Conservation (phyloP, 2,888 invertebrate genomes). For the Eilema caniola region DNA sequence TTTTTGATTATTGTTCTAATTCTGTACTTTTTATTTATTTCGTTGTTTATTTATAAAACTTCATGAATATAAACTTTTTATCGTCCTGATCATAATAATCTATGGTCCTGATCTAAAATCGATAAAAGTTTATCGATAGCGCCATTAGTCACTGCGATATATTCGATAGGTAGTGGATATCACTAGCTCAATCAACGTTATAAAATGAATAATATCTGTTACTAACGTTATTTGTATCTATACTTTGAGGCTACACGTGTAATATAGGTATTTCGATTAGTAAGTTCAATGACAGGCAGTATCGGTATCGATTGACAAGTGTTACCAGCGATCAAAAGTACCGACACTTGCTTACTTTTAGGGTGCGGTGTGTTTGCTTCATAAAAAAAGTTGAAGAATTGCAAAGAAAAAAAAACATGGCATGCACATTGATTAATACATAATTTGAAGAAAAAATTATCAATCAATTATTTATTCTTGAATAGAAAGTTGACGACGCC, state of each 20-base stretch:
- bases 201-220: slow-evolving; percentile 5
- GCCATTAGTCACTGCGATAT: slow-evolving; percentile 11
- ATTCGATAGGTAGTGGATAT: not conserved
- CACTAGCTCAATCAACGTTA: not conserved
- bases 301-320: not conserved
- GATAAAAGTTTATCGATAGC: slow-evolving; percentile 15
- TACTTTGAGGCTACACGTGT: not conserved
- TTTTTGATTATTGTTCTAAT: not conserved
- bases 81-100: too few relatives aligned
- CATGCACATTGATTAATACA: too few relatives aligned
- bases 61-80: not conserved
- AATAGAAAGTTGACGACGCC: too few relatives aligned
- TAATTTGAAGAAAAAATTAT: too few relatives aligned
- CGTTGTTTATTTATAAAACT: too few relatives aligned
- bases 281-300: not conserved
- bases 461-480: too few relatives aligned
- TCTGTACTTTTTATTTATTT: too few relatives aligned
- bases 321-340: not conserved
- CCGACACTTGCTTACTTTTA: not conserved
- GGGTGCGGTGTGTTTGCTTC: not conserved
- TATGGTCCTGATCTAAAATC: not conserved
- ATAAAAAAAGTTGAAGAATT: not conserved
- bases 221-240: not conserved
- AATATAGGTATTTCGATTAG: not conserved
- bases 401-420: too few relatives aligned